Evolutionary conservation across 2,113 vertebrate species (phyloP).

Genomic region (Erythrolamprus reginae): DNA sequence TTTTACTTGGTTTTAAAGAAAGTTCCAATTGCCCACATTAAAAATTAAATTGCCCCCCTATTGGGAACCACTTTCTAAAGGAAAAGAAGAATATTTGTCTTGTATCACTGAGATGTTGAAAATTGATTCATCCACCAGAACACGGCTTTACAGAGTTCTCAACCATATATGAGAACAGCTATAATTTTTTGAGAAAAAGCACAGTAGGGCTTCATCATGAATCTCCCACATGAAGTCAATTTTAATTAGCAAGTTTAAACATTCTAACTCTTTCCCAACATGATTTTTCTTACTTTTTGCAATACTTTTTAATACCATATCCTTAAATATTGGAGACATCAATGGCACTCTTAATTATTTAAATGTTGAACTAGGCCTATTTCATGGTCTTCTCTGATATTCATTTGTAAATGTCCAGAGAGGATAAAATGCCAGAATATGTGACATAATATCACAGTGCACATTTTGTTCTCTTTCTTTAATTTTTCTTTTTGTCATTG

Average conservation of each 20-base stretch:
- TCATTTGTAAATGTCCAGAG: background rate
- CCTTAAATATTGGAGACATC: background rate
- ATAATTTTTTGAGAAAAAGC: background rate
- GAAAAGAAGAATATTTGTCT: background rate
- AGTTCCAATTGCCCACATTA: too few relatives aligned
- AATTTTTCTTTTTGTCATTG: background rate
- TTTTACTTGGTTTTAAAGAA: too few relatives aligned
- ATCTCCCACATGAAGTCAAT: background rate
- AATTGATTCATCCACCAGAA: background rate
- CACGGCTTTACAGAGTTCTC: background rate
- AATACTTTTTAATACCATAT: background rate
- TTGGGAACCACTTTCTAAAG: background rate
- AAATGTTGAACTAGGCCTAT: background rate
- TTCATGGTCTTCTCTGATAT: background rate
- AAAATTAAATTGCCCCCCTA: too few relatives aligned
- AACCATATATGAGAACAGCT: background rate
- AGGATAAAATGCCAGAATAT: background rate
- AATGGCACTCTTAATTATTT: background rate
- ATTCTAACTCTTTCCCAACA: background rate
- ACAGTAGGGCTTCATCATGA: background rate
- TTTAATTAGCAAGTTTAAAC: background rate
- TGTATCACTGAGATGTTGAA: background rate
- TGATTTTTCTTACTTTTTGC: background rate
- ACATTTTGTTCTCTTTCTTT: background rate
- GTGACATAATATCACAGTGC: background rate